Percentiles rank a stretch among this genome's conserved stretches.
Evolutionary conservation across 2,113 vertebrate genomes (phyloP).

Genomic region (Poeciliopsis retropinna): DNA sequence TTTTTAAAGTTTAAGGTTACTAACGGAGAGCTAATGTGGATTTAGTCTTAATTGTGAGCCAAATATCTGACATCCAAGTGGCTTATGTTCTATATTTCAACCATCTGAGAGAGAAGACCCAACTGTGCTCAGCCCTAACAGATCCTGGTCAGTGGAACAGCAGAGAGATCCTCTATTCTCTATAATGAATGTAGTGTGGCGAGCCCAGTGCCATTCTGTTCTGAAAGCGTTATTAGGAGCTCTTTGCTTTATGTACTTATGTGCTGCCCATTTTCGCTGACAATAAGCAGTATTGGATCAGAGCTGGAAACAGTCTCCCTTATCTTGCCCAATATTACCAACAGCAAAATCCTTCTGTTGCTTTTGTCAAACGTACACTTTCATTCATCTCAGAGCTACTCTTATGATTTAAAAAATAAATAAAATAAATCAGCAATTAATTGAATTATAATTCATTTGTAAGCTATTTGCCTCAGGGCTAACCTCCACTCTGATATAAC

Average conservation of each 20-base stretch:
- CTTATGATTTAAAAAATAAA: no score
- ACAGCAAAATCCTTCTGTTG: constrained; percentile 7
- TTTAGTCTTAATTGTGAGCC: constrained; percentile 45
- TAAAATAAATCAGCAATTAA: no score
- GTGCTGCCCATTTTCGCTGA: constrained; percentile 53
- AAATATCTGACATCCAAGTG: constrained; percentile 34
- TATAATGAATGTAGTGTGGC: constrained; percentile 64
- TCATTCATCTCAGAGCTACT: neutral
- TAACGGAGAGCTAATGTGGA: constrained; percentile 52
- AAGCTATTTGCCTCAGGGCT: neutral
- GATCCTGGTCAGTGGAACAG: constrained; percentile 62
- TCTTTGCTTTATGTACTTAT: constrained; percentile 53
- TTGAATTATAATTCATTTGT: no score
- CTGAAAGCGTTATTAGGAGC: constrained; percentile 38
- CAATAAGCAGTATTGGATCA: constrained; percentile 67
- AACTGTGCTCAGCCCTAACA: constrained; percentile 44
- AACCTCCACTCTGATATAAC: neutral
- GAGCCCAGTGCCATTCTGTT: constrained; percentile 25
- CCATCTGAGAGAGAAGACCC: constrained; percentile 57
- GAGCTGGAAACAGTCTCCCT: constrained; percentile 35
- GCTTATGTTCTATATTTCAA: constrained; percentile 33
- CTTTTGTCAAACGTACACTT: no score
- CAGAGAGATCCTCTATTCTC: constrained; percentile 55
- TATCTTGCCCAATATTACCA: constrained; percentile 32
- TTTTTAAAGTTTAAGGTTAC: neutral